Percentiles rank a stretch among this genome's conserved stretches.
Conservation (phyloP, 2,113 vertebrate genomes). For the Thymallus thymallus region DNA sequence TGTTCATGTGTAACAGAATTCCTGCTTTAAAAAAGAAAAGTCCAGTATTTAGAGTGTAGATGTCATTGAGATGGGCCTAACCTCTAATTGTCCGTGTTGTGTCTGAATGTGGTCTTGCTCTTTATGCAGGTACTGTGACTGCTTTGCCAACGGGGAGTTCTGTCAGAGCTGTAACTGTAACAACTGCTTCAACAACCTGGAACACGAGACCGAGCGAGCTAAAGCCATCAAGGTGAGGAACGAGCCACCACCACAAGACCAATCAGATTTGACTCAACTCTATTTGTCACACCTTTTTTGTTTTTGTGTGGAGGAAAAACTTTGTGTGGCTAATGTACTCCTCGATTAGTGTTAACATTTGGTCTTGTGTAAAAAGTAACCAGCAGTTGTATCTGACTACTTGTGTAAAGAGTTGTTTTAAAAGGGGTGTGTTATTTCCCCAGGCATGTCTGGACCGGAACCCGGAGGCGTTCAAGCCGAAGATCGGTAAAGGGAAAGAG, state of each 20-base stretch:
- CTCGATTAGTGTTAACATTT: no score
- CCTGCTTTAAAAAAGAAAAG: no score
- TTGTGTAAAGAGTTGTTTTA: not conserved
- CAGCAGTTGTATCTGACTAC: no score
- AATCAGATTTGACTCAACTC: not conserved
- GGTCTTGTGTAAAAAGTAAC: not conserved
- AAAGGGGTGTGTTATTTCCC: slow-evolving; percentile 37
- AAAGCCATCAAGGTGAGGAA: slow-evolving; percentile 96
- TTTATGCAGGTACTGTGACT: slow-evolving; percentile 89
- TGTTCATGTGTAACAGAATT: no score
- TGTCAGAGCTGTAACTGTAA: slow-evolving; percentile 99
- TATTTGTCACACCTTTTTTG: not conserved
- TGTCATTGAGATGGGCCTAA: no score
- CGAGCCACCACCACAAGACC: not conserved
- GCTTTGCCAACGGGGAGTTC: slow-evolving; percentile 98
- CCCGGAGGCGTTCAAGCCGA: slow-evolving; percentile 97
- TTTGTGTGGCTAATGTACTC: no score
- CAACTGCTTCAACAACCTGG: slow-evolving; percentile 98
- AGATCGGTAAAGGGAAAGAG: slow-evolving; percentile 97
- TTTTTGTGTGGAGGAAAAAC: no score
- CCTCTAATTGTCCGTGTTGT: no score
- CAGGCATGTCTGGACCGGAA: slow-evolving; percentile 97
- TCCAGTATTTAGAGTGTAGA: not conserved
- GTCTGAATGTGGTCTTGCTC: not conserved
- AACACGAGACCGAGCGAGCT: slow-evolving; percentile 93